phyloP scores from a whole-genome alignment of 2,888 invertebrate genomes.

The Actias luna region DNA sequence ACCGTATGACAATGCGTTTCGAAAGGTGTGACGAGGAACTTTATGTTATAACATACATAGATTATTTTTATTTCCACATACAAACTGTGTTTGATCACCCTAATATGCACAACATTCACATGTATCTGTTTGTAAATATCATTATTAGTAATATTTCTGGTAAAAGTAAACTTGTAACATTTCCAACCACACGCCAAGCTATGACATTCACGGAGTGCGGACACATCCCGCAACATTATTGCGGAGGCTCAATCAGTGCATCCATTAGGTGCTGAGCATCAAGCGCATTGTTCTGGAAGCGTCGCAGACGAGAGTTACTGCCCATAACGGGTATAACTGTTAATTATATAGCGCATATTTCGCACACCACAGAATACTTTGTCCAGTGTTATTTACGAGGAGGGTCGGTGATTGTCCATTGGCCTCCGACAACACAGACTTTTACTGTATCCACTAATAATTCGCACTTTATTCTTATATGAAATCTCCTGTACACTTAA shows the following conservation, averaged over 20 bases:
- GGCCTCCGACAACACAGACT: constrained; percentile 17
- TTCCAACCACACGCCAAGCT: constrained; percentile 20
- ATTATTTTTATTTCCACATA: no score
- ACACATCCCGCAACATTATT: constrained; percentile 49
- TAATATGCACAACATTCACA: no score
- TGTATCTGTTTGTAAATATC: no score
- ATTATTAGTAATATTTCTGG: no score
- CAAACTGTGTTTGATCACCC: no score
- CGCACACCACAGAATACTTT: constrained; percentile 60
- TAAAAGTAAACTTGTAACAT: neutral
- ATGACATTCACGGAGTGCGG: constrained; percentile 26
- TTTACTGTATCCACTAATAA: neutral
- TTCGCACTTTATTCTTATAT: neutral
- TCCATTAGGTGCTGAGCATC: constrained; percentile 67
- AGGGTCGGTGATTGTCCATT: constrained; percentile 44
- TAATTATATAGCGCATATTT: constrained; percentile 69
- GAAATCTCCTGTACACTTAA: neutral
- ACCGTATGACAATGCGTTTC: no score
- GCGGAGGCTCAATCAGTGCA: constrained; percentile 56
- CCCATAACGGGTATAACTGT: constrained; percentile 70
- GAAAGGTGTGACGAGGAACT: no score
- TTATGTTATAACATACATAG: no score
- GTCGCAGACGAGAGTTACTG: constrained; percentile 60
- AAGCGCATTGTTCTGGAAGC: constrained; percentile 65
- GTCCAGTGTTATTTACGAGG: constrained; percentile 60